phyloP scores from a whole-genome alignment of 92 coral and sea anemone species.

The Ricordea florida region DNA sequence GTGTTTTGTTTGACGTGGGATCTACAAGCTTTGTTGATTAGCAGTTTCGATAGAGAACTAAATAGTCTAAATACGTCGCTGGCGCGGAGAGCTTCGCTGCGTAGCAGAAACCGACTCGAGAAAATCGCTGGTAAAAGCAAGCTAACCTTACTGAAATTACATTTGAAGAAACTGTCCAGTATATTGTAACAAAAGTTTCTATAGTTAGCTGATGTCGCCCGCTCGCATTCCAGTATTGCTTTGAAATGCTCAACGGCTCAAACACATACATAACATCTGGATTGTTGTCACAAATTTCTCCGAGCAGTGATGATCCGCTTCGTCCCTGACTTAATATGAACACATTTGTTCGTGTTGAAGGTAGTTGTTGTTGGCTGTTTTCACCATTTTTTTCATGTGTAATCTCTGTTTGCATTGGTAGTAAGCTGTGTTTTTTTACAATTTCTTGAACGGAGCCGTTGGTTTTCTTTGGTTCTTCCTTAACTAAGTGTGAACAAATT shows the following conservation, averaged over 20 bases:
- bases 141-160: constrained; percentile 27
- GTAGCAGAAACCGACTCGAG: background rate
- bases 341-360: constrained; percentile 29
- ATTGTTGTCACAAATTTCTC: constrained; percentile 43
- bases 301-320: constrained; percentile 67
- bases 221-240: background rate
- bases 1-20: constrained; percentile 15
- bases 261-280: constrained; percentile 37
- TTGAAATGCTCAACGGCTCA: constrained; percentile 48
- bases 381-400: too few species aligned
- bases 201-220: background rate
- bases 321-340: constrained; percentile 60
- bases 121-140: background rate
- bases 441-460: too few species aligned
- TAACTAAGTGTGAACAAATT: too few species aligned
- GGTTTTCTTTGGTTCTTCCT: too few species aligned
- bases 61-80: background rate
- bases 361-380: too few species aligned
- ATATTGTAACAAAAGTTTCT: background rate
- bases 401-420: too few species aligned
- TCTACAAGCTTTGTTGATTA: constrained; percentile 3
- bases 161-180: constrained; percentile 20
- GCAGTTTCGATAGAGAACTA: background rate
- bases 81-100: background rate
- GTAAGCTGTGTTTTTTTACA: too few species aligned